Evolutionary conservation across 1,140 invertebrate species (phyloP), one percentile per base, ranked within the genome.

Genomic region (Chymomyza costata): DNA sequence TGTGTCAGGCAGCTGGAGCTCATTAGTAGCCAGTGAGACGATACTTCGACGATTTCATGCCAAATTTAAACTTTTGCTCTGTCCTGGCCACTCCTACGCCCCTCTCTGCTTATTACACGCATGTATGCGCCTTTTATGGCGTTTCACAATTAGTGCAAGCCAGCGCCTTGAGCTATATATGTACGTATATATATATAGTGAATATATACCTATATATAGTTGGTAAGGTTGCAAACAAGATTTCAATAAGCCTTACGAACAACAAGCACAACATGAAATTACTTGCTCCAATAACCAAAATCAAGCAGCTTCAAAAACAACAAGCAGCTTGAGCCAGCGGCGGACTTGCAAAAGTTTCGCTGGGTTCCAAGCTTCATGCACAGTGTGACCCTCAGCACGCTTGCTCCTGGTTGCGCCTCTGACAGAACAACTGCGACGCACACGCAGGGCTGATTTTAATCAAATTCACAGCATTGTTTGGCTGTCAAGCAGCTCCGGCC

Each of bases 391-490:
- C 25, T 28, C 25, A 28, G 10, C 10, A 10, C 25, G 10, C 10
- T 5, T 10, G 25, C 10, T 5, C 25, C 5, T 28, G 25, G 25
- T 10, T 28, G 10, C 25, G 25, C 10, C 5, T 10, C 5, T 28
- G 32, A 34, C 3, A 48, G 31, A 58, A 37, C 50, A 52, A 56
- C 51, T 48, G 55, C 60, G 68, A 65, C 73, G 73, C 73, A 78
- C 73, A 78, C 67, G 67, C 73, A 65, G 74, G 10, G 49, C 73
- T 66, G 80, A 82, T 82, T 82, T 80, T 82, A 82, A 82, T 82
- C 80, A 80, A 82, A 82, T 82, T 82, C 80, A 83, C 80, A 82
- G 80, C 80, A 82, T 82, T 82, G 80, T 82, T 82, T 83, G 73
- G 71, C 80, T 80, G 80, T 82, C 80, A 82, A 78, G 54, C 63